A percentile compares a stretch with the other conserved stretches of the same genome.
Conservation (phyloP, 2,797 vertebrate genomes). For the Poeciliopsis turneri region DNA sequence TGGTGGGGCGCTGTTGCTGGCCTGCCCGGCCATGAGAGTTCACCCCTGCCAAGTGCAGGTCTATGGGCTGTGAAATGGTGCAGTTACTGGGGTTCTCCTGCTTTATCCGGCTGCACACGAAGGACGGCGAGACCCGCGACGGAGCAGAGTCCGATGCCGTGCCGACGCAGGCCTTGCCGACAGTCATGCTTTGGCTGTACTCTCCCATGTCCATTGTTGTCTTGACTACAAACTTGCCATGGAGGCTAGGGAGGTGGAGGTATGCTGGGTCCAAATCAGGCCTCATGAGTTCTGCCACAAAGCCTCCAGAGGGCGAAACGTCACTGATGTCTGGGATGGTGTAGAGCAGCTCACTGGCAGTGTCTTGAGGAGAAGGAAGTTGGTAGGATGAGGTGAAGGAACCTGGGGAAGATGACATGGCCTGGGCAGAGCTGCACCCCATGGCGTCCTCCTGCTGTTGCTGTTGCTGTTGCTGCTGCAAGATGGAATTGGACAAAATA, state of each 20-base stretch:
- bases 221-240: conserved; percentile 94
- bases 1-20: conserved; percentile 79
- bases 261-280: conserved; percentile 95
- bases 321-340: conserved; percentile 93
- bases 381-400: conserved; percentile 85
- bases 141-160: conserved; percentile 66
- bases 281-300: conserved; percentile 95
- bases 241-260: conserved; percentile 88
- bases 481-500: conserved; percentile 94
- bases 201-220: conserved; percentile 89
- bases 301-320: conserved; percentile 93
- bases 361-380: conserved; percentile 80
- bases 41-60: conserved; percentile 74
- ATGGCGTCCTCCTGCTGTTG: conserved; percentile 75
- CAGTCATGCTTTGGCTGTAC: conserved; percentile 83
- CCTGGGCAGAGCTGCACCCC: conserved; percentile 78
- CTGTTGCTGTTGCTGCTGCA: conserved; percentile 85
- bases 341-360: conserved; percentile 76
- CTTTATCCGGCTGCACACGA: conserved; percentile 90
- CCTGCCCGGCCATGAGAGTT: conserved; percentile 77
- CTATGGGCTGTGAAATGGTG: conserved; percentile 79
- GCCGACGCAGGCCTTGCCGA: conserved; percentile 77
- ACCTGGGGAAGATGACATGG: conserved; percentile 80
- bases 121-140: conserved; percentile 70
- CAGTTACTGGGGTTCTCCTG: conserved; percentile 87